Conservation (phyloP, 2,888 invertebrate genomes). For the Rotaria sp. region DNA sequence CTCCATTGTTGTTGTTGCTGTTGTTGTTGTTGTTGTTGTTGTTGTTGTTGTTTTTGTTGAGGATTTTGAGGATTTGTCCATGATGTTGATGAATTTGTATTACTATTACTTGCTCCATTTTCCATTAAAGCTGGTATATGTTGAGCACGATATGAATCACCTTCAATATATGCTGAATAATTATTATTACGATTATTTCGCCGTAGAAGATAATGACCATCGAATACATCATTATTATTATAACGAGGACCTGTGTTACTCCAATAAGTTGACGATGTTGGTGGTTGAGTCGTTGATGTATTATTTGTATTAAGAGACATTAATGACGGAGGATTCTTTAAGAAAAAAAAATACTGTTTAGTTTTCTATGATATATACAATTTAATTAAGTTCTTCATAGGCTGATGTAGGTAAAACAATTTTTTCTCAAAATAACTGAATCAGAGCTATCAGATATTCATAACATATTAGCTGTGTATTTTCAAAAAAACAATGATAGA, state of each 20-base stretch:
- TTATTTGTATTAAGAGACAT: background rate
- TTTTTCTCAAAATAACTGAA: too few species aligned
- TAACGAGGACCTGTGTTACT: background rate
- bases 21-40: constrained; percentile 26
- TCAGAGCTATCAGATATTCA: too few species aligned
- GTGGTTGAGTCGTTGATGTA: background rate
- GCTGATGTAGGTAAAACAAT: too few species aligned
- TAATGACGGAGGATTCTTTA: background rate
- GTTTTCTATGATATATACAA: background rate
- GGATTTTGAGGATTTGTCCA: background rate
- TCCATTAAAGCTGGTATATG: background rate
- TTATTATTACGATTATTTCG: background rate
- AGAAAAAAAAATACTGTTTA: background rate
- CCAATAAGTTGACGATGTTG: background rate
- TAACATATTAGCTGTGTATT: too few species aligned
- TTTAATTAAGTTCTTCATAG: too few species aligned
- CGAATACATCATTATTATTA: constrained; percentile 22
- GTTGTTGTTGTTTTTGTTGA: background rate
- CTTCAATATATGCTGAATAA: background rate
- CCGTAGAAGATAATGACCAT: background rate
- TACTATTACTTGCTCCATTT: background rate
- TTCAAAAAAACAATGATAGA: too few species aligned
- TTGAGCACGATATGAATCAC: constrained; percentile 21
- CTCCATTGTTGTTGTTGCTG: background rate
- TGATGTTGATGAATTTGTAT: background rate